Conservation (phyloP, 1,140 invertebrate species). For the Diploscapter pachys region DNA sequence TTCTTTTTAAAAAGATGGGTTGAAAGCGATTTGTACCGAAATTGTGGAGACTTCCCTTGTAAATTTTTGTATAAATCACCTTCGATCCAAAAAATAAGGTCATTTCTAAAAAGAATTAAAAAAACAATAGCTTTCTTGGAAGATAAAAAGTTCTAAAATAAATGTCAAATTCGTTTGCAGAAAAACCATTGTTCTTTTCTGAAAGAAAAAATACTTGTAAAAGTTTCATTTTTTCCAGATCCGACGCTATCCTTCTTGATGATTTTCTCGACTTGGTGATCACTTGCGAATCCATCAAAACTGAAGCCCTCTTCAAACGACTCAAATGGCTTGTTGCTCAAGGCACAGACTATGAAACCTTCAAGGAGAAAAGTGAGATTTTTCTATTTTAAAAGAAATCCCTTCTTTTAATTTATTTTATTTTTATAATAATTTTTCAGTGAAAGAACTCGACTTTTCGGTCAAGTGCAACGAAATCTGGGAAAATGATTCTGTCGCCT, state of each 20-base stretch:
- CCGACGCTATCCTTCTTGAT: slow-evolving; percentile 17
- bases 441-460: slow-evolving; percentile 20
- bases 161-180: background rate
- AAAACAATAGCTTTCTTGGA: too few species aligned
- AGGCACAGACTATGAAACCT: slow-evolving; percentile 6
- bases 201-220: background rate
- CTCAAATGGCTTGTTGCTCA: slow-evolving; percentile 10
- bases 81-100: too few species aligned
- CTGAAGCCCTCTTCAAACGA: background rate
- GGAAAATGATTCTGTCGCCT: slow-evolving; percentile 33
- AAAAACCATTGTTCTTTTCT: background rate
- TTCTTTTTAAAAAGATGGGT: too few species aligned
- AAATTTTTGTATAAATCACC: too few species aligned
- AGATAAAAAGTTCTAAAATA: too few species aligned
- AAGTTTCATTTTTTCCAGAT: background rate
- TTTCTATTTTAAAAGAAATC: too few species aligned
- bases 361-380: slow-evolving; percentile 20
- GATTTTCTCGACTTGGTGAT: slow-evolving; percentile 23
- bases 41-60: too few species aligned
- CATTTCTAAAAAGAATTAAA: too few species aligned
- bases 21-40: too few species aligned
- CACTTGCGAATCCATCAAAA: background rate
- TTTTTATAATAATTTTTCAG: slow-evolving; percentile 23
- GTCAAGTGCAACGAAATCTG: slow-evolving; percentile 34
- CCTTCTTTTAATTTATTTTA: background rate